phyloP scores from a whole-genome alignment of 2,113 vertebrate species.

The Ailurus styani region DNA sequence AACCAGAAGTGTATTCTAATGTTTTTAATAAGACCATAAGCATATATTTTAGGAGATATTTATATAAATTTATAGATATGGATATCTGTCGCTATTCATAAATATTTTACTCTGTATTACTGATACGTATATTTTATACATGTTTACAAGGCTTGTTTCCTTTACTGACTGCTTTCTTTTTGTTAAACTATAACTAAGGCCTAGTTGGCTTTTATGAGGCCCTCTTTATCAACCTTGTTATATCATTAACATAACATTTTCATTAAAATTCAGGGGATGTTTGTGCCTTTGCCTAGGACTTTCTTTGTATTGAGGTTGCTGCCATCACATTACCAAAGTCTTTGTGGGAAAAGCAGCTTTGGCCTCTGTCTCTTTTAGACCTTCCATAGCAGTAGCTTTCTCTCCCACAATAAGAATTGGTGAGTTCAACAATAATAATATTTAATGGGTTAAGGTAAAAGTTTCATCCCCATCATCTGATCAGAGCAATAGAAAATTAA shows the following conservation, averaged over 20 bases:
- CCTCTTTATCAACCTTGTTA: not conserved
- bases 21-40: not conserved
- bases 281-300: not conserved
- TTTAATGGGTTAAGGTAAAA: not conserved
- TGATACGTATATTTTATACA: not conserved
- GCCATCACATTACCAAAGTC: not conserved
- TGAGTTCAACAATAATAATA: conserved; percentile 50
- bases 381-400: not conserved
- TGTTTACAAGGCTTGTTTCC: not conserved
- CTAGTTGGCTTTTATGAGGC: conserved; percentile 59
- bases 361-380: not conserved
- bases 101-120: conserved; percentile 10
- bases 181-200: not conserved
- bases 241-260: conserved; percentile 18
- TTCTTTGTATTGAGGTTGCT: not conserved
- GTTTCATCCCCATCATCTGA: not conserved
- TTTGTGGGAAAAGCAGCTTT: not conserved
- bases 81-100: not conserved
- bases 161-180: not conserved
- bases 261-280: not conserved
- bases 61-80: not conserved
- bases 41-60: not conserved
- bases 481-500: not conserved
- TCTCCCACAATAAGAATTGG: not conserved
- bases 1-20: not conserved